phyloP scores from a whole-genome alignment of 2,797 vertebrate species.

The Mycteria americana region DNA sequence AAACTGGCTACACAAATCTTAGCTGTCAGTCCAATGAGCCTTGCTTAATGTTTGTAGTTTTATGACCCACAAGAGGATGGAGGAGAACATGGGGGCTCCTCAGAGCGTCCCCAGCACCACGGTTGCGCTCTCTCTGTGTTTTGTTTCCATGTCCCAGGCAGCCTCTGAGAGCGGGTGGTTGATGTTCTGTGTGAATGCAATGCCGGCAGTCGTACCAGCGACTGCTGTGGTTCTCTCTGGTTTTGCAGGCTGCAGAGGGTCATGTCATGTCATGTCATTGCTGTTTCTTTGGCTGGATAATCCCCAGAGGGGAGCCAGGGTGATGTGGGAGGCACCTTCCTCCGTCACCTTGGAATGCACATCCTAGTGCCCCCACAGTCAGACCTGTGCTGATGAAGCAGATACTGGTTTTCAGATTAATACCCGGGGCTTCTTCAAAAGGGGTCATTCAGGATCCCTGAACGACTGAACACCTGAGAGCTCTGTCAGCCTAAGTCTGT shows the following conservation, averaged over 20 bases:
- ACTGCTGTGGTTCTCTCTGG: background rate
- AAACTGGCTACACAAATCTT: background rate
- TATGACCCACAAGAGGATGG: background rate
- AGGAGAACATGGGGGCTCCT: background rate
- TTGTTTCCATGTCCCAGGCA: background rate
- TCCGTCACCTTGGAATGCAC: background rate
- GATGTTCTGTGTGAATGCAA: background rate
- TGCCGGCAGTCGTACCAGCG: background rate
- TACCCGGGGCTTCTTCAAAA: background rate
- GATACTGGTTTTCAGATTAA: background rate
- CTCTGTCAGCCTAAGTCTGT: background rate
- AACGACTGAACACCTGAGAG: background rate
- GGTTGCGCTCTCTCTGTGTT: background rate
- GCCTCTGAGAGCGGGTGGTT: fast-evolving
- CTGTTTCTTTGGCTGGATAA: background rate
- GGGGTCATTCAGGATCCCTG: background rate
- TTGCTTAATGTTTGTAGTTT: background rate
- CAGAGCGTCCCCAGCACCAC: background rate
- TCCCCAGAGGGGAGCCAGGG: background rate
- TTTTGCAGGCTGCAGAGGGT: background rate
- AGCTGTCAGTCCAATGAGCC: slow-evolving; percentile 2
- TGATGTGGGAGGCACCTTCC: background rate
- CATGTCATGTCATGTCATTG: fast-evolving
- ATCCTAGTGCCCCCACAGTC: background rate
- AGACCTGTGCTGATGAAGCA: background rate